A percentile compares a stretch with the other conserved stretches of the same genome.
Conservation (phyloP, 2,113 vertebrate species). For the Hippolais icterina region DNA sequence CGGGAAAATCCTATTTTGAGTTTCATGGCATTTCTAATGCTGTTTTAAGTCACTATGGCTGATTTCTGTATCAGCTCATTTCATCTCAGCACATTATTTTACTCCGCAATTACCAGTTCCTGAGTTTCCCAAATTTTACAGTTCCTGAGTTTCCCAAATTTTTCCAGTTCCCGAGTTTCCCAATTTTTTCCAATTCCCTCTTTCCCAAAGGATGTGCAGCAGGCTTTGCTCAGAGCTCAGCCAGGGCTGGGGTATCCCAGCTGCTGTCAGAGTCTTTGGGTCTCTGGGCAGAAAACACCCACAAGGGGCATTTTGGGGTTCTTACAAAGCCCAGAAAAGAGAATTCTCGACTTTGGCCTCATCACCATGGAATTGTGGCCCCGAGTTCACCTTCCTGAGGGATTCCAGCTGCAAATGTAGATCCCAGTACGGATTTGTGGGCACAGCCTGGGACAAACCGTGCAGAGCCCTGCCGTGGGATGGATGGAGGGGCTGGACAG, state of each 20-base stretch:
- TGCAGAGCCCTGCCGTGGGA: neutral
- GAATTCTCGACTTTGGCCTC: slow-evolving; percentile 23
- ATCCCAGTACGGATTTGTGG: neutral
- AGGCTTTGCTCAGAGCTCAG: neutral
- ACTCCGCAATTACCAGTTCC: fast-evolving
- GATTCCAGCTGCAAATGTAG: slow-evolving; percentile 14
- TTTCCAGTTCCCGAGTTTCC: too few relatives aligned
- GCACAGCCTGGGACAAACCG: neutral
- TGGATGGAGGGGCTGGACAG: too few relatives aligned
- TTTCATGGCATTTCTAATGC: neutral
- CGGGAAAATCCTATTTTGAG: neutral
- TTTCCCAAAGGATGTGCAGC: neutral
- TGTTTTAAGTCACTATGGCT: fast-evolving
- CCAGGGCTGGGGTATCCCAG: neutral
- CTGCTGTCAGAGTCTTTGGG: neutral
- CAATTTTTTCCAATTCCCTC: too few relatives aligned
- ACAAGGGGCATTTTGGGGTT: neutral
- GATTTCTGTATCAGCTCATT: fast-evolving
- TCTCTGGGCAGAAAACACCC: neutral
- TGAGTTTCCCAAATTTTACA: too few relatives aligned
- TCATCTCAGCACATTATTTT: fast-evolving
- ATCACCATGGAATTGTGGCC: neutral
- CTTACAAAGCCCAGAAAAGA: neutral
- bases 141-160: too few relatives aligned
- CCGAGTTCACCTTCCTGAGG: neutral